phyloP scores from a whole-genome alignment of 2,113 vertebrate genomes.

The Crotalus horridus region DNA sequence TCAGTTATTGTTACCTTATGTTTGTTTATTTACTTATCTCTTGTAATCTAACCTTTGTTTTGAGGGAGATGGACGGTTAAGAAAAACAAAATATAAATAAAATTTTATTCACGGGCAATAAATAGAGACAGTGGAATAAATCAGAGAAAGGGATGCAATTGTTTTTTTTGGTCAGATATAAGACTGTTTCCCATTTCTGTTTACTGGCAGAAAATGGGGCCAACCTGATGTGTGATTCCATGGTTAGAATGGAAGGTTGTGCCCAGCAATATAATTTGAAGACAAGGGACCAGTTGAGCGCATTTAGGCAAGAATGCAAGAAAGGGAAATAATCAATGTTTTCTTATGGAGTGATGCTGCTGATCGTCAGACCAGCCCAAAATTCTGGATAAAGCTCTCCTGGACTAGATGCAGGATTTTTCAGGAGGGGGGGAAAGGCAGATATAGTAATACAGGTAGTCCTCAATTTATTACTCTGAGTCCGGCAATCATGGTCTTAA shows the following conservation, averaged over 20 bases:
- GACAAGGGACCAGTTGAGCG: neutral
- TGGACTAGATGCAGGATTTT: too few relatives aligned
- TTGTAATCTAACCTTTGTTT: neutral
- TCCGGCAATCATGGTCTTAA: too few relatives aligned
- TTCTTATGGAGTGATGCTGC: too few relatives aligned
- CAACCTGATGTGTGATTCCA: neutral
- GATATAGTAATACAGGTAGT: too few relatives aligned
- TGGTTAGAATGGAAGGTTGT: neutral
- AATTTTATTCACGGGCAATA: neutral
- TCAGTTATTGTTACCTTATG: neutral
- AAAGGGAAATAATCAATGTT: neutral
- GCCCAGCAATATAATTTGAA: neutral
- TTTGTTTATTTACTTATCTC: neutral
- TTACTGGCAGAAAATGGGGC: neutral
- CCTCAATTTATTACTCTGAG: too few relatives aligned
- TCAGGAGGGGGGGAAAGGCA: too few relatives aligned
- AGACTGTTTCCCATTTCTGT: neutral
- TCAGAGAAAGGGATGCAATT: neutral
- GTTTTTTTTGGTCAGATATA: neutral
- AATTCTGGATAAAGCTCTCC: too few relatives aligned
- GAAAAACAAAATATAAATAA: neutral
- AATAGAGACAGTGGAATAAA: neutral
- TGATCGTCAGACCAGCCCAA: too few relatives aligned
- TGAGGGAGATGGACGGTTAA: neutral
- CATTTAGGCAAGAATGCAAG: neutral